phyloP scores from a whole-genome alignment of 2,888 invertebrate genomes.

The Zygothrica quintamaculata region DNA sequence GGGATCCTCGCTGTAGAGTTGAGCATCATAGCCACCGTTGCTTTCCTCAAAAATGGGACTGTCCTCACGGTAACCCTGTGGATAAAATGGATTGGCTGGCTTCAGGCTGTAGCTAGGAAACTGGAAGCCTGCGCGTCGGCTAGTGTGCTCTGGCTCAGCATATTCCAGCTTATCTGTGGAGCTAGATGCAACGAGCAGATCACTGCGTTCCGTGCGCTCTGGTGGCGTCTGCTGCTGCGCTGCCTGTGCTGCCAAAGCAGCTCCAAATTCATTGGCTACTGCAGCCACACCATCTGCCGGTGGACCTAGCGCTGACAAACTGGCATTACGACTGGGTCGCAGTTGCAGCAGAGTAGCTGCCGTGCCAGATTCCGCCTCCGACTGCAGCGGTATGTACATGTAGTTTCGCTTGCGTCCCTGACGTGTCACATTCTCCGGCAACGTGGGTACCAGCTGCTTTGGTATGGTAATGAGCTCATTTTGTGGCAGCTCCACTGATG shows the following conservation, averaged over 20 bases:
- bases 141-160: conserved; percentile 78
- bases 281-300: conserved; percentile 75
- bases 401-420: conserved; percentile 78
- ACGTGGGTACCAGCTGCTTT: conserved; percentile 78
- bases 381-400: conserved; percentile 81
- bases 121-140: conserved; percentile 84
- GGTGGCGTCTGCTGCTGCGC: conserved; percentile 21
- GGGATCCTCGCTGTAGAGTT: conserved; percentile 80
- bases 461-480: conserved; percentile 79
- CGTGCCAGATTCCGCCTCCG: conserved; percentile 47
- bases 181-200: conserved; percentile 58
- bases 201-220: conserved; percentile 80
- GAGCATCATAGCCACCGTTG: conserved; percentile 69
- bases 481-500: conserved; percentile 73
- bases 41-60: conserved; percentile 81
- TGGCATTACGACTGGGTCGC: conserved; percentile 77
- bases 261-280: conserved; percentile 71
- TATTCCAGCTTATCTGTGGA: conserved; percentile 63
- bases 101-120: conserved; percentile 83
- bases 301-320: conserved; percentile 76
- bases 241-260: conserved; percentile 58
- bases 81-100: conserved; percentile 83
- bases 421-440: conserved; percentile 74
- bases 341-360: conserved; percentile 59
- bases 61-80: conserved; percentile 84